Base-by-base conservation (phyloP, 2,797 vertebrate genomes). In the Ctenopoma kingsleyae region DNA sequence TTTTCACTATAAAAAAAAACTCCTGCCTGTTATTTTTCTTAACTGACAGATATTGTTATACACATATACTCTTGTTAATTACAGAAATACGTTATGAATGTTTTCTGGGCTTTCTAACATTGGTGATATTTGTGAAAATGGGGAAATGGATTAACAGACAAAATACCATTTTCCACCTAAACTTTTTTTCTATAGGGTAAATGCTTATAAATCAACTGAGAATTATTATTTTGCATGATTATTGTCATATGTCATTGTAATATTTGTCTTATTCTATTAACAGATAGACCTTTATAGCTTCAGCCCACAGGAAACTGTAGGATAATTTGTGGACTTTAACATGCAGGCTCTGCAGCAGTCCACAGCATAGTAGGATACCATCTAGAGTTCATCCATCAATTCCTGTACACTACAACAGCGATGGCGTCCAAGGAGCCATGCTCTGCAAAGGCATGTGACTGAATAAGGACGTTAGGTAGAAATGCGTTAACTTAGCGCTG, bases 381-480 rank as follows among this genome's bases (percentile, higher is more conserved):
- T 58, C 66, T 65, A 56, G 76, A 87, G 82, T 84, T 83, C 68
- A 76, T 59, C 78, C 73, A 61, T 76, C 84, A 78, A 20, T 52
- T 67, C 57, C 68, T 68, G 53, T 49, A 71, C 64, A 57, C 73
- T 79, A 84, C 83, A 70, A 58, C 83, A 40, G 32, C 59, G 60
- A 44, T 25, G 40, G 30, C 62, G 35, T 32, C 49, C 72, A 49
- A 67, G 67, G 40, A 83, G 64, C 57, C 77, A 78, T 49, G 76
- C 81, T 75, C 85, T 67, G 83, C 74, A 64, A 74, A 73, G 68
- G 67, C 86, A 86, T 88, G 85, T 84, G 89, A 90, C 83, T 68
- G 59, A 66, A 61, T 47, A 67, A 85, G 84, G 81, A 75, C 82
- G 83, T 79, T 57, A 68, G 79, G 66, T 66, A 60, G 50, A 82